phyloP scores from a whole-genome alignment of 1,140 invertebrate genomes.

The Drosophila ohnishii region DNA sequence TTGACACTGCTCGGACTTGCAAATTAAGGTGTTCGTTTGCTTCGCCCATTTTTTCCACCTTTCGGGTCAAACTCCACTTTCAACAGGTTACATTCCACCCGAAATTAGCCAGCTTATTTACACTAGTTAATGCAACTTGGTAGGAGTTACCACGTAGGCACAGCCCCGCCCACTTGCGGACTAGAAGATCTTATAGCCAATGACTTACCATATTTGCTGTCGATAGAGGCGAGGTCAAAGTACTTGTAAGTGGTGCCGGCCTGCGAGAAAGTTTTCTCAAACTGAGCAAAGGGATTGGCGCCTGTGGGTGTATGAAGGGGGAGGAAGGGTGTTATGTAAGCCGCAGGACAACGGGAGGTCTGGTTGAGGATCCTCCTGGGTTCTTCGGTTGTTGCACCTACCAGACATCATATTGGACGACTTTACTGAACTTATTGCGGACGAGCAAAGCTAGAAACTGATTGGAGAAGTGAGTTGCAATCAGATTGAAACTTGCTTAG shows the following conservation, averaged over 20 bases:
- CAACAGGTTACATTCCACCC: conserved; percentile 36
- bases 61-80: conserved; percentile 69
- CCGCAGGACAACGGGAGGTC: conserved; percentile 10
- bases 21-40: conserved; percentile 50
- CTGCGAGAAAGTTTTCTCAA: conserved; percentile 87
- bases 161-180: conserved; percentile 5
- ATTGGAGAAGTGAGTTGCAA: conserved; percentile 16
- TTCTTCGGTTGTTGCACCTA: conserved; percentile 21
- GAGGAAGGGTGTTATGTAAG: conserved; percentile 44
- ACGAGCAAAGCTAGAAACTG: conserved; percentile 53
- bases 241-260: conserved; percentile 88
- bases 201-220: conserved; percentile 93
- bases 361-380: background rate
- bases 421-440: conserved; percentile 56
- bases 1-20: conserved; percentile 67
- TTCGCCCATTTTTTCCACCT: background rate
- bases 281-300: conserved; percentile 88
- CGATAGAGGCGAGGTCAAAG: conserved; percentile 88
- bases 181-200: conserved; percentile 40
- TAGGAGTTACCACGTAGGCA: conserved; percentile 36
- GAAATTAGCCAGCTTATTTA: background rate
- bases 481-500: conserved; percentile 4
- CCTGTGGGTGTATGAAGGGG: conserved; percentile 74
- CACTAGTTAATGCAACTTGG: background rate
- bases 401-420: conserved; percentile 57